Percentiles rank a stretch among this genome's conserved stretches.
Conservation (phyloP, 2,113 vertebrate species). For the Megaceryle torquata region DNA sequence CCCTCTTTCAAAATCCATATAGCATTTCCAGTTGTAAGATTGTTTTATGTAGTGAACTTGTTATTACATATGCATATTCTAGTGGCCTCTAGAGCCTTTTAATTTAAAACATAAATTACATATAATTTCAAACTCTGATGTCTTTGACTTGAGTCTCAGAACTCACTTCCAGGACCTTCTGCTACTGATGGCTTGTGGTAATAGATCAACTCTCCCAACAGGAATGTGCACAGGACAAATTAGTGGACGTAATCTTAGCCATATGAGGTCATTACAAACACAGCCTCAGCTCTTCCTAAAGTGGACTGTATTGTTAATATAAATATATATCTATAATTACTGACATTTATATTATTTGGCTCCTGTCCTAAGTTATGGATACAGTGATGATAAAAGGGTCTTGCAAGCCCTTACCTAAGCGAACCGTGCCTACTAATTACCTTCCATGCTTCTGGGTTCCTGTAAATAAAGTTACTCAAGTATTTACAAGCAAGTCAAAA, state of each 20-base stretch:
- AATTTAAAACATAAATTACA: conserved; percentile 15
- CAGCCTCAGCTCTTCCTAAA: conserved; percentile 25
- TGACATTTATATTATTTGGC: conserved; percentile 51
- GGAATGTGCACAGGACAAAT: conserved; percentile 6
- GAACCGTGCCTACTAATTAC: conserved; percentile 20
- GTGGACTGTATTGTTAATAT: conserved; percentile 35
- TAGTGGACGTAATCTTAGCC: not conserved
- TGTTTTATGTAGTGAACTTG: not conserved
- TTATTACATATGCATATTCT: not conserved
- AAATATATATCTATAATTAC: conserved; percentile 29
- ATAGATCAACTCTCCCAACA: not conserved
- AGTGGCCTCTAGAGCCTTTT: not conserved
- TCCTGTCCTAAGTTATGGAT: conserved; percentile 16
- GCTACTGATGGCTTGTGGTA: not conserved
- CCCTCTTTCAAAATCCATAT: not conserved
- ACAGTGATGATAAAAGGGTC: conserved; percentile 22
- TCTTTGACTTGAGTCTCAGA: not conserved
- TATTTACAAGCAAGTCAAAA: conserved; percentile 42
- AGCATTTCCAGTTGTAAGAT: not conserved
- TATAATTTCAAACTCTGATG: not conserved
- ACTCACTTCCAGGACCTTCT: not conserved
- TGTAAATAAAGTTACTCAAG: conserved; percentile 41
- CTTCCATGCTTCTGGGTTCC: conserved; percentile 16
- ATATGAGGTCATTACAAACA: conserved; percentile 16
- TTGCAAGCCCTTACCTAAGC: conserved; percentile 39